Base-by-base conservation (phyloP, 2,888 invertebrate genomes). In the Globia sparganii region DNA sequence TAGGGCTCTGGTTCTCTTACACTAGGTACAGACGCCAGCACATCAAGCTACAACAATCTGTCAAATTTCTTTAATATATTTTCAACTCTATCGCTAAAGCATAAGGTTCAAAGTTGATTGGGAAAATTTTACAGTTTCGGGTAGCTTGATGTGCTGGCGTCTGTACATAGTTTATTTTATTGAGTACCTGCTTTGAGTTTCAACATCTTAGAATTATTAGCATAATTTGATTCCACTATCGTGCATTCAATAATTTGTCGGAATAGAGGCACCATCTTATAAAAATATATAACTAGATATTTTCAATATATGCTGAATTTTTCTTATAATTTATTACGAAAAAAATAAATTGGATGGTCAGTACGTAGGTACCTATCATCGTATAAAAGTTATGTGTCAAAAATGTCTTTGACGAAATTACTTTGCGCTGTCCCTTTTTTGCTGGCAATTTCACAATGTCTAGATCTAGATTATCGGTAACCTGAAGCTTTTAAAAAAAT, bases 171-270 rank as follows among this genome's bases (percentile, higher is more conserved):
- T 34, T 75, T 34, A 78, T 53, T 78, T 56, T 43, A 43, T 43
- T 34, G 43, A 31, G 34, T 65, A 77, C n/a, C 37, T 40, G n/a
- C 28, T 70, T 46, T 28, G 4, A 72, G 34, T 80, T 80, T 37
- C 18, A 56, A n/a, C 28, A 46, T 37, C 28, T n/a, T 28, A 49
- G 31, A 49, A 37, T 37, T 25, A 53, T 66, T 40, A 78, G 8
- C 53, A 79, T 79, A 79, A 80, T 46, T 46, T 76, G 73, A 72
- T 81, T 58, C n/a, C 58, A 58, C 81, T 76, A 73, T 21, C 21
- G 15, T 46, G 15, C 31, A 40, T 40, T 46, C 37, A 37, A 76
- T 49, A 81, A 49, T 31, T 28, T 31, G 28, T 37, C 18, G 4
- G 43, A 46, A 37, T 58, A 21, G 21, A 37, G 21, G 37, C 15